A percentile compares a stretch with the other conserved stretches of the same genome.
Conservation (phyloP, 2,888 invertebrate genomes). For the Ophion ellenae region DNA sequence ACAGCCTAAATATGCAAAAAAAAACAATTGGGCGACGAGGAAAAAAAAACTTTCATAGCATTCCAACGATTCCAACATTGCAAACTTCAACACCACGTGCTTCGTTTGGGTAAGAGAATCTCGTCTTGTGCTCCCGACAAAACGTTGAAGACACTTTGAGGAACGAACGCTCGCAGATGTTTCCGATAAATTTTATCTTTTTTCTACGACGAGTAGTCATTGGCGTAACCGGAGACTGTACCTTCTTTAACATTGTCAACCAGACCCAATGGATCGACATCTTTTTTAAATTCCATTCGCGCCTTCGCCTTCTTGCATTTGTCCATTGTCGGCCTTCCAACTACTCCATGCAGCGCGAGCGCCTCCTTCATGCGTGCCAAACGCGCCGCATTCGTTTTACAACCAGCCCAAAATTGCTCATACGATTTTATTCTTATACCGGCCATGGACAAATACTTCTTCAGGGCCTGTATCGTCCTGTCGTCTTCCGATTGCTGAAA, state of each 20-base stretch:
- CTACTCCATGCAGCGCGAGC: constrained; percentile 76
- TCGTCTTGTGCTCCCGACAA: no score
- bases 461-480: constrained; percentile 73
- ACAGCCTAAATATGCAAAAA: no score
- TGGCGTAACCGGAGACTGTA: constrained; percentile 45
- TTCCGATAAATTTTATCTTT: no score
- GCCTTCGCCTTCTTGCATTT: constrained; percentile 78
- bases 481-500: constrained; percentile 70
- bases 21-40: no score
- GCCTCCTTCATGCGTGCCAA: constrained; percentile 72
- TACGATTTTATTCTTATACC: constrained; percentile 77
- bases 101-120: no score
- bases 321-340: constrained; percentile 76
- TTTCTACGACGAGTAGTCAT: no score
- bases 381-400: constrained; percentile 74
- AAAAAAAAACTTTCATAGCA: no score
- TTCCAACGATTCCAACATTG: no score
- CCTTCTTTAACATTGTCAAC: constrained; percentile 80
- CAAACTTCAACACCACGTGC: no score
- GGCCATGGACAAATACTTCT: constrained; percentile 75
- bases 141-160: no score
- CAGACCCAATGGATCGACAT: constrained; percentile 74
- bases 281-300: constrained; percentile 72
- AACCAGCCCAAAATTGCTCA: constrained; percentile 75
- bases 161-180: no score